A percentile compares a stretch with the other conserved stretches of the same genome.
Evolutionary conservation across 35 echinoderm and acorn worm species (phyloP).

Genomic region (Apostichopus japonicus): DNA sequence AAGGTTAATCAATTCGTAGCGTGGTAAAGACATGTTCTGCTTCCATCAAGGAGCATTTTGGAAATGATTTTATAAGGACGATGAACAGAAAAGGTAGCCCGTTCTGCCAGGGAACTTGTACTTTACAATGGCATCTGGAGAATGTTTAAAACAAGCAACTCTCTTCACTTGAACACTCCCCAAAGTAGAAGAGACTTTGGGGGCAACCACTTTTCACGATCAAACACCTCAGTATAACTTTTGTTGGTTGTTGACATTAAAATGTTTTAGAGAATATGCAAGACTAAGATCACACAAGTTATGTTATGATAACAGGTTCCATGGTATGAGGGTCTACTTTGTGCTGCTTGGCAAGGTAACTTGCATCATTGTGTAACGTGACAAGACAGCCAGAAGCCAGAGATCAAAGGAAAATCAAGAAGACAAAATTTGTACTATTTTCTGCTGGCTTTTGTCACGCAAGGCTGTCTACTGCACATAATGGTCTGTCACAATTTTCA

Average conservation of each 20-base stretch:
- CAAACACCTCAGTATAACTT: no score
- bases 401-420: background rate
- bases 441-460: background rate
- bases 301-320: background rate
- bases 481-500: background rate
- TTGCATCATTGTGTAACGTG: background rate
- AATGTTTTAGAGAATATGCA: no score
- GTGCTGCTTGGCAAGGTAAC: constrained; percentile 16
- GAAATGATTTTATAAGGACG: background rate
- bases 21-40: no score
- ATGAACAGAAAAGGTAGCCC: background rate
- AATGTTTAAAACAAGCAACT: background rate
- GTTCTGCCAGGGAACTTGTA: background rate
- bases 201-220: no score
- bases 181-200: background rate
- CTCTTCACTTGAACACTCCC: background rate
- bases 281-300: no score
- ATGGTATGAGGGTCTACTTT: constrained; percentile 44
- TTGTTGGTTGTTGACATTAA: background rate
- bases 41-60: no score
- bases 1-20: no score
- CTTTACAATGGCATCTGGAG: constrained; percentile 4
- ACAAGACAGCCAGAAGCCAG: constrained; percentile 18
- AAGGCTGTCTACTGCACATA: background rate
- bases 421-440: background rate